Base-by-base conservation (phyloP, 1,140 invertebrate genomes). In the Drosophila repletoides region DNA sequence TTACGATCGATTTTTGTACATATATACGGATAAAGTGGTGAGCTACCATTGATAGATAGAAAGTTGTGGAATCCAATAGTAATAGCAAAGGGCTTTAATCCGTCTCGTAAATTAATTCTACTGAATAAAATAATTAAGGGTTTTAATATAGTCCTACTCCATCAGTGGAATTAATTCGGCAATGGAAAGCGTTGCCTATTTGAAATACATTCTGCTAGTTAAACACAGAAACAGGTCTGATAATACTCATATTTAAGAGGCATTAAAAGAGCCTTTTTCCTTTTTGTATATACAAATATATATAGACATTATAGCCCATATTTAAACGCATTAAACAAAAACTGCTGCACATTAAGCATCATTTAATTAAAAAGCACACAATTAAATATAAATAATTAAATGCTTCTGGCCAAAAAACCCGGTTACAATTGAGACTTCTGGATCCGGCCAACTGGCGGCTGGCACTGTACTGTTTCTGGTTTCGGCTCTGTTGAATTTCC, bases 1-100 rank as follows among this genome's bases (percentile, higher is more conserved):
- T 14, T 90, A 90, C 36, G 89, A 90, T 70, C 88, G 70, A 33
- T 90, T 90, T 67, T 26, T 90, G 14, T 76, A 90, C 19, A 75
- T 90, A 0, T 90, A 90, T 40, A 89, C 86, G 1, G 73, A 87
- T 24, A 77, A 87, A 33, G 68, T 59, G 67, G 88, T 90, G 14
- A 73, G 88, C 55, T 24, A 29, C 1, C 6, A 40, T 17, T 21
- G 5, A 40, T 9, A n/a, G 7, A 40, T n/a, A 40, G 5, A 38
- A 38, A 38, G 14, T 38, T 19, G n/a, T n/a, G n/a, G n/a, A n/a
- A n/a, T n/a, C n/a, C n/a, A n/a, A n/a, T n/a, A n/a, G n/a, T n/a
- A n/a, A n/a, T n/a, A n/a, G n/a, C n/a, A n/a, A n/a, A n/a, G n/a
- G n/a, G n/a, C n/a, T n/a, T n/a, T n/a, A n/a, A n/a, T n/a, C n/a